phyloP scores from a whole-genome alignment of 1,140 invertebrate genomes.

The Bombus pyrosoma region DNA sequence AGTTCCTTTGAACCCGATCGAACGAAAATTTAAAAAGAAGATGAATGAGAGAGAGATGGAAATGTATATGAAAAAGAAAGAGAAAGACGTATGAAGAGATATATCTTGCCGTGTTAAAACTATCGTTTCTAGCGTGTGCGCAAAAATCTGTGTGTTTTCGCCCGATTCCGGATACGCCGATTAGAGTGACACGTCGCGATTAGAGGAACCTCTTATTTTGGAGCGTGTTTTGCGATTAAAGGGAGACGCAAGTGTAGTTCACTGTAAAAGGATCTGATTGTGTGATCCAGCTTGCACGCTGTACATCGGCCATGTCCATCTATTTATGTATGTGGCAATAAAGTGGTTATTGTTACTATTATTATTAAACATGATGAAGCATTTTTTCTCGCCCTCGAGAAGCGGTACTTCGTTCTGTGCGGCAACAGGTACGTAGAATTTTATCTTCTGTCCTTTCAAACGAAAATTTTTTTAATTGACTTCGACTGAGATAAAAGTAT shows the following conservation, averaged over 20 bases:
- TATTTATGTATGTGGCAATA: slow-evolving; percentile 72
- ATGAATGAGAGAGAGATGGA: slow-evolving; percentile 18
- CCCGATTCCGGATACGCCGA: slow-evolving; percentile 5
- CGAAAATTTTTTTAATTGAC: not conserved
- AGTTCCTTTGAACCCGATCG: slow-evolving; percentile 43
- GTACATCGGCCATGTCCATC: slow-evolving; percentile 70
- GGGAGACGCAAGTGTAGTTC: slow-evolving; percentile 56
- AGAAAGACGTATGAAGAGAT: not conserved
- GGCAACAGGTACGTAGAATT: not conserved
- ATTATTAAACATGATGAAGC: slow-evolving; percentile 54
- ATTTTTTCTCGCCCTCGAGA: not conserved
- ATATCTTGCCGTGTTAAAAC: not conserved
- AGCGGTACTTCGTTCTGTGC: not conserved
- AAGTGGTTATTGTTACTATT: slow-evolving; percentile 71
- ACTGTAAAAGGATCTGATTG: slow-evolving; percentile 65
- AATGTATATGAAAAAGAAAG: not conserved
- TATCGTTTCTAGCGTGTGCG: not conserved
- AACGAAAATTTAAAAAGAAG: slow-evolving; percentile 9
- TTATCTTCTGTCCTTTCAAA: not conserved
- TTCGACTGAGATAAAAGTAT: too few relatives aligned
- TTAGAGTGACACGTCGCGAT: slow-evolving; percentile 14
- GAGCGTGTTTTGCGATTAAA: slow-evolving; percentile 35
- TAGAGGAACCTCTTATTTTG: slow-evolving; percentile 54
- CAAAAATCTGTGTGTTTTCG: slow-evolving; percentile 1
- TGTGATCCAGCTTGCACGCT: slow-evolving; percentile 69